Evolutionary conservation across 2,113 vertebrate species (phyloP).

Genomic region (rat (Rattus norvegicus)): GRCr8 NC_086029.1:69622001-69622500

Average conservation of each 20-base stretch:
- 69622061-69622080: not conserved
- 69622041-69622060: too few species aligned
- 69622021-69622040: too few species aligned
- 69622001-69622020: too few species aligned
- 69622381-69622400: slow-evolving; percentile 76
- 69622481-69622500: slow-evolving; percentile 45
- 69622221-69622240: not conserved
- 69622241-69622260: slow-evolving; percentile 23
- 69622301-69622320: slow-evolving; percentile 46
- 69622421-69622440: slow-evolving; percentile 78
- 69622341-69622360: slow-evolving; percentile 44
- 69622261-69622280: not conserved
- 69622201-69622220: not conserved
- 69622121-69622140: not conserved
- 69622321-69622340: slow-evolving; percentile 55
- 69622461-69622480: slow-evolving; percentile 69
- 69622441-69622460: slow-evolving; percentile 74
- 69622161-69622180: not conserved
- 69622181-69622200: not conserved
- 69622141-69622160: slow-evolving; percentile 24
- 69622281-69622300: not conserved
- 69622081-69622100: not conserved
- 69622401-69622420: slow-evolving; percentile 75
- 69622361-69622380: slow-evolving; percentile 76
- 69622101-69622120: not conserved